A percentile compares a stretch with the other conserved stretches of the same genome.
These are phyloP conservation scores for Pandemis cinnamomeana DNA, from an alignment of 2,888 invertebrate species.

Conservation along the genomic window DNA sequence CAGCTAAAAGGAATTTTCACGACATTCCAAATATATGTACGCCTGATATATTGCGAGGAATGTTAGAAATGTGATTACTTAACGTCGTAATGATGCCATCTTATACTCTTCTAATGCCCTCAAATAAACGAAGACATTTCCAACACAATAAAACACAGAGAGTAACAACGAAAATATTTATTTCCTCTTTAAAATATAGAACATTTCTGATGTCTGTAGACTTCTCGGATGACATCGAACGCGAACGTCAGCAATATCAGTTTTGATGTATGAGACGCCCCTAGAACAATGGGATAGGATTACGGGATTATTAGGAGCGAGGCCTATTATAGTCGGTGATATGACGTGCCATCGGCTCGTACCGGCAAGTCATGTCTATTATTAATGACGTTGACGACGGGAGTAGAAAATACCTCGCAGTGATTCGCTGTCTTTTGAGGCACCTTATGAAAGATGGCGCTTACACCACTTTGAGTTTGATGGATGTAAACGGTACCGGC, in stretches of 20 bases:
- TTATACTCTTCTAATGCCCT: too few species aligned
- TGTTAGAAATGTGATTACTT: too few species aligned
- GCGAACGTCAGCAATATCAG: slow-evolving; percentile 29
- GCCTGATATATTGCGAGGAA: too few species aligned
- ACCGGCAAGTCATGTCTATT: slow-evolving; percentile 22
- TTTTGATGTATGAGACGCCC: slow-evolving; percentile 40
- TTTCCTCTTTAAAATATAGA: slow-evolving; percentile 13
- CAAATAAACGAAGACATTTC: not conserved
- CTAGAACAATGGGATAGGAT: slow-evolving; percentile 43
- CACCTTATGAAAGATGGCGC: not conserved
- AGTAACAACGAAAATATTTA: slow-evolving; percentile 33
- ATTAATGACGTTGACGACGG: slow-evolving; percentile 12
- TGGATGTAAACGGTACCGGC: not conserved
- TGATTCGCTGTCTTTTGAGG: not conserved
- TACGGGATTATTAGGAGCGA: slow-evolving; percentile 19
- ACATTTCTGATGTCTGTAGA: slow-evolving; percentile 30
- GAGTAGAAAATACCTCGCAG: not conserved
- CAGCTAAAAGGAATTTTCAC: too few species aligned
- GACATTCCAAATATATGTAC: too few species aligned
- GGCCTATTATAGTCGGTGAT: slow-evolving; percentile 12
- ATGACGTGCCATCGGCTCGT: slow-evolving; percentile 2
- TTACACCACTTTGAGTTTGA: not conserved
- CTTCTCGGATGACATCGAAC: slow-evolving; percentile 24
- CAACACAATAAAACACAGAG: slow-evolving; percentile 19
- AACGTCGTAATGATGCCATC: too few species aligned